Base-by-base conservation (phyloP, 2,113 vertebrate genomes). In the Xenopus laevis region DNA sequence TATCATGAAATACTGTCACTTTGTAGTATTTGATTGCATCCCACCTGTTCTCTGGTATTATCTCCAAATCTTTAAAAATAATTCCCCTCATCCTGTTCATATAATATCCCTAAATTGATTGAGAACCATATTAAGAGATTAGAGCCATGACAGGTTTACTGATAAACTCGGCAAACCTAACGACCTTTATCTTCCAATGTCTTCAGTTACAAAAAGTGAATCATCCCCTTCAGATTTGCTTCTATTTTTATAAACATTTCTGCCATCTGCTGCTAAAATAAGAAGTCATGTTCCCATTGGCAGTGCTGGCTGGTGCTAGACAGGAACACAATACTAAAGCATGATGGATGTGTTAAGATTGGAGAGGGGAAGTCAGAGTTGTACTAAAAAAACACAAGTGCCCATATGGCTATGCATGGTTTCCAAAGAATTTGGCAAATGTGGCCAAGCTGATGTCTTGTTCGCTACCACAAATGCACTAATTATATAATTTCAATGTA, bases 231-330 rank as follows among this genome's bases (percentile, higher is more conserved):
- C 64, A 59, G 40, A 44, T 66, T 66, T 63, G 77, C 80, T 78
- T 60, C 23, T 40, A 15, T 69, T 65, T 69, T 46, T 69, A 23
- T 10, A 46, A 63, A 60, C 47, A 58, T 45, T 47, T 50, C 52
- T 68, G 67, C 40, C 52, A 74, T 66, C 78, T 68, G 57, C 69
- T 62, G 16, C n/a, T 30, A 61, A 63, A 71, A 10, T 13, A 45
- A 20, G 12, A 69, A 67, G 13, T 68, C 6, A 7, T 44, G 17
- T 70, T 23, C 64, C 53, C 73, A 63, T 21, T 61, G 65, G 55
- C 70, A 23, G 17, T 63, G n/a, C 1, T 15, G 57, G 13, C 0
- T 52, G 53, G 5, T 27, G 7, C 15, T 59, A 1, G 4, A 65
- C 20, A 67, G 62, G 10, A n/a, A 15, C 30, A 27, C 47, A 75